Conservation (phyloP, 2,113 vertebrate genomes). For the Scalopus aquaticus region DNA sequence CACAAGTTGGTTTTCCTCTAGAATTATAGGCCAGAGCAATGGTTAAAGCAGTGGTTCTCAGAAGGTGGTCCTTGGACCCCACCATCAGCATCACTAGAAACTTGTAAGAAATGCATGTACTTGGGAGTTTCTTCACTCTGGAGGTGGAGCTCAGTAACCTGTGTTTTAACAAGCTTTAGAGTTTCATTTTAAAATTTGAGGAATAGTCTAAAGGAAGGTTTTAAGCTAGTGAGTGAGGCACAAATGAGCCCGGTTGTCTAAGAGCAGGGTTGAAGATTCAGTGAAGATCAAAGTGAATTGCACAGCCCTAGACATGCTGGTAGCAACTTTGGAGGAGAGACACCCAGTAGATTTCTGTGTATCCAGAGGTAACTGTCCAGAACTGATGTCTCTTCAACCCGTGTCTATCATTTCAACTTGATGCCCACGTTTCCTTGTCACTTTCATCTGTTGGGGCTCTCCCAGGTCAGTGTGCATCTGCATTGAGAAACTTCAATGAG, state of each 20-base stretch:
- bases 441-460: background rate
- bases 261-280: background rate
- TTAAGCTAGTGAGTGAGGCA: background rate
- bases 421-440: background rate
- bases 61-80: background rate
- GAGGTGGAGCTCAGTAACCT: background rate
- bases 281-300: background rate
- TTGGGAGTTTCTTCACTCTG: background rate
- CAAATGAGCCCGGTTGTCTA: background rate
- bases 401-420: background rate
- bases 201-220: background rate
- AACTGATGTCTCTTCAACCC: background rate
- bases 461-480: background rate
- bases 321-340: background rate
- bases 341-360: background rate
- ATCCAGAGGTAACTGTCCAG: background rate
- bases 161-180: background rate
- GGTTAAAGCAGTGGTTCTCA: background rate
- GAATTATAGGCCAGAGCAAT: background rate
- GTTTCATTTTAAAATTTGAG: background rate
- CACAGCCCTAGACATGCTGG: rapidly evolving
- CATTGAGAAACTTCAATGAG: background rate
- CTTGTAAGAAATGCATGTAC: background rate
- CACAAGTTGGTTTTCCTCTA: background rate
- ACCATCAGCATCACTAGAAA: background rate